phyloP scores from a whole-genome alignment of 2,888 invertebrate species.

The Schizotus pectinicornis region DNA sequence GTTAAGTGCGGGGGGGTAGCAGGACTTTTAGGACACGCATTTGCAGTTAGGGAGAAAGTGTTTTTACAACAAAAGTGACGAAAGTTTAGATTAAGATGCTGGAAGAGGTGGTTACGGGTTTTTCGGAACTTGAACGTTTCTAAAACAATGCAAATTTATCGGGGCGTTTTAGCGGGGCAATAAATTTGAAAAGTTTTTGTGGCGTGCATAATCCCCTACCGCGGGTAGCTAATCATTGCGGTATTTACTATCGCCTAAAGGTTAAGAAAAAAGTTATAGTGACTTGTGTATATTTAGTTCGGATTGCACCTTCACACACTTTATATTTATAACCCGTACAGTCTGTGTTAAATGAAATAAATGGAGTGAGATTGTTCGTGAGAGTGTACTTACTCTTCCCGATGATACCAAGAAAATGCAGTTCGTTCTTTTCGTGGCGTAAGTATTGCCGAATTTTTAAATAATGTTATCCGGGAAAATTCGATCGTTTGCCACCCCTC shows the following conservation, averaged over 20 bases:
- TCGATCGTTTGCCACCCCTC: no score
- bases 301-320: conserved; percentile 39
- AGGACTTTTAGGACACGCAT: background rate
- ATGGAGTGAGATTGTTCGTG: conserved; percentile 40
- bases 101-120: background rate
- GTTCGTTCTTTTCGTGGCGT: conserved; percentile 40
- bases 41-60: background rate
- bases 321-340: conserved; percentile 39
- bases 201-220: conserved; percentile 7
- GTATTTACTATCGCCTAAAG: background rate
- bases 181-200: conserved; percentile 9
- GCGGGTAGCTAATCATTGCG: background rate
- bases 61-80: conserved; percentile 4
- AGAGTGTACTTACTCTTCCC: conserved; percentile 37
- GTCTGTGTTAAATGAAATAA: conserved; percentile 36
- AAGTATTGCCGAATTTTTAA: conserved; percentile 30
- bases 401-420: conserved; percentile 47
- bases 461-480: no score
- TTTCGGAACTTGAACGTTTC: background rate
- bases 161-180: background rate
- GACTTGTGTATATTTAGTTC: conserved; percentile 22
- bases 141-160: conserved; percentile 10
- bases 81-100: conserved; percentile 3
- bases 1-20: background rate
- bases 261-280: conserved; percentile 6